Conservation (phyloP, 1,140 invertebrate species). For the Euwallacea fornicatus region DNA sequence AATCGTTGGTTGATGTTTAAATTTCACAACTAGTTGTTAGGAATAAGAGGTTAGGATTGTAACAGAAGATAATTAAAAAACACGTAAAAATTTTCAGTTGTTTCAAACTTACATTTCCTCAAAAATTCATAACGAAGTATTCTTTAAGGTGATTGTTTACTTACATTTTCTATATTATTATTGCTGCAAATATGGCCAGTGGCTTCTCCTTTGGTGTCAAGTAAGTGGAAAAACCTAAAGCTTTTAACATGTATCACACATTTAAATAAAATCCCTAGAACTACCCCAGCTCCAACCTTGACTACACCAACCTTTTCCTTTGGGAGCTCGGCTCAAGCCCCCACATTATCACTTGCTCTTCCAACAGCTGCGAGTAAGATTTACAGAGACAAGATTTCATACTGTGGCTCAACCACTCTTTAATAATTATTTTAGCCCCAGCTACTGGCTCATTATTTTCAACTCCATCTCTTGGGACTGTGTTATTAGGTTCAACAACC, state of each 20-base stretch:
- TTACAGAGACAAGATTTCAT: not conserved
- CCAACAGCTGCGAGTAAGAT: not conserved
- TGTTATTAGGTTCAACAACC: slow-evolving; percentile 19
- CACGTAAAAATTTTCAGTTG: too few species aligned
- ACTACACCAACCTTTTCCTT: not conserved
- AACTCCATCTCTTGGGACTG: not conserved
- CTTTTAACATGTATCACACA: not conserved
- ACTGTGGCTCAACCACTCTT: not conserved
- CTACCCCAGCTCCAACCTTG: slow-evolving; percentile 23
- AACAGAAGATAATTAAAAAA: too few species aligned
- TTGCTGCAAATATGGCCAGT: slow-evolving; percentile 19
- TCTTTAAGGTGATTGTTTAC: too few species aligned
- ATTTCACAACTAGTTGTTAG: too few species aligned
- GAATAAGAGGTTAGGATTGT: too few species aligned
- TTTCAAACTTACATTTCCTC: too few species aligned
- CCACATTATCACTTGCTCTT: not conserved
- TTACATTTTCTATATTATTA: too few species aligned
- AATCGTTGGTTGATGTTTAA: too few species aligned
- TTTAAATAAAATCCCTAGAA: slow-evolving; percentile 17
- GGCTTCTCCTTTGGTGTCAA: slow-evolving; percentile 28
- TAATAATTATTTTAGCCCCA: not conserved
- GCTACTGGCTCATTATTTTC: slow-evolving; percentile 2
- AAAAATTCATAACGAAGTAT: too few species aligned
- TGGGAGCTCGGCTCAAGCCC: not conserved
- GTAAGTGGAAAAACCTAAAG: slow-evolving; percentile 12